phyloP scores from a whole-genome alignment of 1,140 invertebrate species.

The Drepana arcuata region DNA sequence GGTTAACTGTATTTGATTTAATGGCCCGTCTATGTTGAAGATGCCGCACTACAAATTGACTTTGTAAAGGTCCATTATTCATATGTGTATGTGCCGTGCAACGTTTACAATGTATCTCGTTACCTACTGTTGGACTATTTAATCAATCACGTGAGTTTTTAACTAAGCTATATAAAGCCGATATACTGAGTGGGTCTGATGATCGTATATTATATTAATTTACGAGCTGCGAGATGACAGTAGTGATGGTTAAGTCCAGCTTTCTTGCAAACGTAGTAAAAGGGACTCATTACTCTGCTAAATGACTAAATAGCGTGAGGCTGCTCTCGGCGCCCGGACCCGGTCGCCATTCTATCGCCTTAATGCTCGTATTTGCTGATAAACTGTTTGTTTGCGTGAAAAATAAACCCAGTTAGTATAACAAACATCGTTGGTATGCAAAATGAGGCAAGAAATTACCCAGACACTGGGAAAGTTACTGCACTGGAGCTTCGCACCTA shows the following conservation, averaged over 20 bases:
- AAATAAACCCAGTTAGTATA: conserved; percentile 22
- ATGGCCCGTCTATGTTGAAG: conserved; percentile 23
- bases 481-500: background rate
- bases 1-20: conserved; percentile 38
- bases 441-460: conserved; percentile 17
- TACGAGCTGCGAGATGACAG: too few relatives aligned
- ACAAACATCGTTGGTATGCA: conserved; percentile 19
- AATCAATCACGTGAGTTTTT: conserved; percentile 16
- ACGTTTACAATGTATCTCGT: conserved; percentile 16
- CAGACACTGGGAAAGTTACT: background rate
- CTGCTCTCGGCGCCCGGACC: conserved; percentile 5
- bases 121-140: conserved; percentile 15
- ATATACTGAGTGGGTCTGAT: too few relatives aligned
- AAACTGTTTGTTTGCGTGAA: conserved; percentile 28
- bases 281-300: conserved; percentile 22
- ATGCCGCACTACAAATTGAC: conserved; percentile 27
- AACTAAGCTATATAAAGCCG: too few relatives aligned
- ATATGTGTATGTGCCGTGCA: conserved; percentile 9
- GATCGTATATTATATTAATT: conserved; percentile 3
- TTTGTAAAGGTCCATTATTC: conserved; percentile 20
- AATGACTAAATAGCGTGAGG: conserved; percentile 35
- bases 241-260: too few relatives aligned
- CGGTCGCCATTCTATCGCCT: conserved; percentile 21
- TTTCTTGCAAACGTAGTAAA: conserved; percentile 2
- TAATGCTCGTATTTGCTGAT: conserved; percentile 20